Evolutionary conservation across 2,888 invertebrate species (phyloP), one percentile per base, ranked within the genome.

Genomic region (Drosophila anomalata): DNA sequence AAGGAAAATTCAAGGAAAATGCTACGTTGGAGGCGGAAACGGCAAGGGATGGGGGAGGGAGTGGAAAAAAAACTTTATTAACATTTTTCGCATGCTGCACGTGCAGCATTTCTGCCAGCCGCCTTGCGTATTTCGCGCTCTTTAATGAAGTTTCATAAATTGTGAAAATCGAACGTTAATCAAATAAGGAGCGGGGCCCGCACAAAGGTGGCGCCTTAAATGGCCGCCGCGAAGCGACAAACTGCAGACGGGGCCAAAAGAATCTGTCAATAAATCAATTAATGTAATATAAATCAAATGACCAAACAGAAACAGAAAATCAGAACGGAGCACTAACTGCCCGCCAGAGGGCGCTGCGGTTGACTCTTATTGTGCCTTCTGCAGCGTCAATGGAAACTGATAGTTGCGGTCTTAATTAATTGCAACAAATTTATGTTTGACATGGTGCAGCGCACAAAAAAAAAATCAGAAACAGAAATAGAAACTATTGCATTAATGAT

Each of bases 81-180:
- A 84, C 77, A 84, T 86, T 83, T 83, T 80, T 79, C 86, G 81
- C 80, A 77, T 84, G 79, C 79, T 82, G 76, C 77, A 82, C 81
- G 84, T 86, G 76, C 83, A 58, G 41, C 63, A 54, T 24, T 52
- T 57, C 53, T 42, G 62, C 69, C 77, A 61, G 68, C 62, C 41
- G 61, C 31, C 52, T 12, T 6, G 76, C 79, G 82, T 75, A 73
- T 82, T 80, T 75, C 67, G 69, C 72, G 77, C 77, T 71, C 73
- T 84, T 80, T 84, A 86, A 84, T 84, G 77, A 83, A 84, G 84
- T 86, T 86, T 86, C 79, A 84, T 83, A 86, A 84, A 84, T 83
- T 84, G 84, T 74, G 70, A 79, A 77, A 80, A 83, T 78, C 80
- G 83, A 83, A 84, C 77, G 80, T 83, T 83, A 83, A 86, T 83